Base-by-base conservation (phyloP, 1,140 invertebrate genomes). In the Oryctes rhinoceros region DNA sequence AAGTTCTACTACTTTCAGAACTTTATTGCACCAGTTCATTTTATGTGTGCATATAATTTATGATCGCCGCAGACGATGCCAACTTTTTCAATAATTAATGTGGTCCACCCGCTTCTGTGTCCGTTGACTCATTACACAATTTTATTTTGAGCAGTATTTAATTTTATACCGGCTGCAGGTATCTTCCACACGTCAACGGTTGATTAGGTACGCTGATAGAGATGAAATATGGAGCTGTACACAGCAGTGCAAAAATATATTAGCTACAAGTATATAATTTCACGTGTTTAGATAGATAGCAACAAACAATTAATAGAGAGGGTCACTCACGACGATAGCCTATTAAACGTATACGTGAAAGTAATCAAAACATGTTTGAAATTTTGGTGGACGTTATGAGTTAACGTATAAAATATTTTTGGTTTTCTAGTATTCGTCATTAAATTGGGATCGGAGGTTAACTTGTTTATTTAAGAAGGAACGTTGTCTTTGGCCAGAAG, bases 51-150 rank as follows among this genome's bases (percentile, higher is more conserved):
- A 53, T 53, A 53, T 53, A 53, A 53, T 53, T 53, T 53, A 53
- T 10, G 13, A 53, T 15, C 49, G n/a, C 49, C n/a, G 13, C 4
- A 9, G 49, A 53, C 49, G 49, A 53, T 53, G 49, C 49, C 49
- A 53, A 53, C 49, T 53, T 53, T 53, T 53, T 53, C 49, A 53
- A 53, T 53, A 53, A 53, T 53, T 53, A 53, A 53, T 53, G 49
- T 53, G 9, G 49, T 53, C 49, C 49, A 15, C 49, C 49, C 49
- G 49, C 13, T 53, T 53, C 49, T 53, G 13, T 53, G 49, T 53
- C 49, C 49, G 49, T 53, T 53, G 49, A 53, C 49, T 53, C 49
- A 53, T 53, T 53, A 18, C 49, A 18, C 13, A 53, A 53, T 53
- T 53, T 53, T 53, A 53, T 53, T 53, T 53, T 53, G 49, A 18